A percentile compares a stretch with the other conserved stretches of the same genome.
Evolutionary conservation across 2,113 vertebrate genomes (phyloP).

Genomic region (Ictalurus furcatus): DNA sequence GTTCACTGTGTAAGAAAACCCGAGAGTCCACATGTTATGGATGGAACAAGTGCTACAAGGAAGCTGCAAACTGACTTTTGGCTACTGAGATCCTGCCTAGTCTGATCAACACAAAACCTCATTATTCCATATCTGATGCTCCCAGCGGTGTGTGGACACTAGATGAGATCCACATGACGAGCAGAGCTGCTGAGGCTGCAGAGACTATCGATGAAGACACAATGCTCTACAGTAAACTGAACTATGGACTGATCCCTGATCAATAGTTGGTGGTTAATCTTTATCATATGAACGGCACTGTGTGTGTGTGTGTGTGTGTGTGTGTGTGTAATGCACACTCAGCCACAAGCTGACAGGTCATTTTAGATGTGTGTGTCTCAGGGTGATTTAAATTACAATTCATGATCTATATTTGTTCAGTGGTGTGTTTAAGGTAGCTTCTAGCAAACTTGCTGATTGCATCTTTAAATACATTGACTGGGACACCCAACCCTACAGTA

Average conservation of each 20-base stretch:
- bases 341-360: background rate
- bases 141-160: constrained; percentile 4
- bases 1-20: background rate
- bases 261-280: constrained; percentile 4
- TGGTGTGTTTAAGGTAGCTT: background rate
- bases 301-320: background rate
- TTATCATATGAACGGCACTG: background rate
- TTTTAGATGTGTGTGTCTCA: background rate
- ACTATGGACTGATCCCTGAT: constrained; percentile 10
- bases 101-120: background rate
- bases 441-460: too few relatives aligned
- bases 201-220: background rate
- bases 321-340: constrained; percentile 7
- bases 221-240: background rate
- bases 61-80: constrained; percentile 24
- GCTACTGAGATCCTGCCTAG: background rate
- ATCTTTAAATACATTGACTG: background rate
- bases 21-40: background rate
- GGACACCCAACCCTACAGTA: background rate
- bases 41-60: background rate
- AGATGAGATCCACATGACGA: background rate
- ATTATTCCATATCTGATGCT: constrained; percentile 16
- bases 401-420: background rate
- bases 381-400: background rate
- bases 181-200: constrained; percentile 19